These are phyloP conservation scores for Aphidius colemani DNA, from an alignment of 2,888 invertebrate species.

Conservation along the genomic window DNA sequence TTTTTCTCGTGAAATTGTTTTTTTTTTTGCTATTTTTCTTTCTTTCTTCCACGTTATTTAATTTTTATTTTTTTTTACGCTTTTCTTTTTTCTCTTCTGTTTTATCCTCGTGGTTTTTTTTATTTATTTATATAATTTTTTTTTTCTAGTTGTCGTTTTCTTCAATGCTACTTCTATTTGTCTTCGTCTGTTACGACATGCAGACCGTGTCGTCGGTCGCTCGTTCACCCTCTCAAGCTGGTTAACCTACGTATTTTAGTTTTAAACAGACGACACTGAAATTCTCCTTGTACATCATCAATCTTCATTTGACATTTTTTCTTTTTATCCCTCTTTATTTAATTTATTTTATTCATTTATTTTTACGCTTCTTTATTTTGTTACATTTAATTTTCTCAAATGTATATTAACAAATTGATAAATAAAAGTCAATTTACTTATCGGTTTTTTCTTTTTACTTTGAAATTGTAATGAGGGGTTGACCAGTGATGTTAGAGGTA, in stretches of 20 bases:
- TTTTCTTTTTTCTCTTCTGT: too few species aligned
- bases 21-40: constrained; percentile 28
- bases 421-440: too few species aligned
- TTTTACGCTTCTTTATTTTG: constrained; percentile 2
- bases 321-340: not conserved
- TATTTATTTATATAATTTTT: too few species aligned
- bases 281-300: constrained; percentile 23
- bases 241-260: constrained; percentile 24
- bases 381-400: too few species aligned
- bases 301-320: constrained; percentile 4
- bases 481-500: too few species aligned
- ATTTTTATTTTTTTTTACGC: not conserved
- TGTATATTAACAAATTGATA: too few species aligned
- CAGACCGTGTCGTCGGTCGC: constrained; percentile 25
- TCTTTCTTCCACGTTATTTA: constrained; percentile 1
- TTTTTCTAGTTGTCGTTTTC: not conserved
- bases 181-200: constrained; percentile 30
- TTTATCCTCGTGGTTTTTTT: too few species aligned
- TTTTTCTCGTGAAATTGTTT: constrained; percentile 46
- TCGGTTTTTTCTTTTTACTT: too few species aligned
- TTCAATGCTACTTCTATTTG: constrained; percentile 29
- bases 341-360: not conserved
- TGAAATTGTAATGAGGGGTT: too few species aligned
- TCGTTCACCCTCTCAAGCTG: constrained; percentile 23
- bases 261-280: constrained; percentile 19